Percentiles rank a stretch among this genome's conserved stretches.
phyloP scores from a whole-genome alignment of 2,888 invertebrate genomes.

The Apamea epomidion region DNA sequence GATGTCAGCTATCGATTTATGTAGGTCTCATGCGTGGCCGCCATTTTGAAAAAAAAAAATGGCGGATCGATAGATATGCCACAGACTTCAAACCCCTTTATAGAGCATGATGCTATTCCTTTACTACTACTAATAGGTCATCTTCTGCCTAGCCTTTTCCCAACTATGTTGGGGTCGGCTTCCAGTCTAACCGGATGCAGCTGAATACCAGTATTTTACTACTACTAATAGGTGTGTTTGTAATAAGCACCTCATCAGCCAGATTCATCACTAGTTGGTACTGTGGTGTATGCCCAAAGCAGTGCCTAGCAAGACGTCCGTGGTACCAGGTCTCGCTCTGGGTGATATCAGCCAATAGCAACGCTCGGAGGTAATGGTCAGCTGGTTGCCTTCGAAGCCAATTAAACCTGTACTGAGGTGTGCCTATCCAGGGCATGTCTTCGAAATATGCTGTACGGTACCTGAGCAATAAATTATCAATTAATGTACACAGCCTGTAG shows the following conservation, averaged over 20 bases:
- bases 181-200: no score
- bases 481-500: not conserved
- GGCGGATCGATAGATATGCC: no score
- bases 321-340: not conserved
- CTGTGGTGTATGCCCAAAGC: conserved; percentile 91
- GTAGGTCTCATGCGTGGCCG: no score
- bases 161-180: no score
- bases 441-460: conserved; percentile 96
- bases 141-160: no score
- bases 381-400: conserved; percentile 96
- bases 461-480: conserved; percentile 63
- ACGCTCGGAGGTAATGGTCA: conserved; percentile 96
- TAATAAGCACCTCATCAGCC: conserved; percentile 90
- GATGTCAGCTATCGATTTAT: no score
- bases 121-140: no score
- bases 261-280: conserved; percentile 80
- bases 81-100: no score
- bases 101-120: no score
- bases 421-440: conserved; percentile 95
- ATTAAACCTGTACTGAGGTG: conserved; percentile 97
- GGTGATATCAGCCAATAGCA: conserved; percentile 91
- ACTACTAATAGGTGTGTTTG: not conserved
- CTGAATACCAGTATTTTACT: no score
- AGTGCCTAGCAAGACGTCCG: conserved; percentile 62
- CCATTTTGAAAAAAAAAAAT: no score